These are phyloP conservation scores for Poeciliopsis presidionis DNA, from an alignment of 2,797 vertebrate genomes.

Conservation along the genomic window DNA sequence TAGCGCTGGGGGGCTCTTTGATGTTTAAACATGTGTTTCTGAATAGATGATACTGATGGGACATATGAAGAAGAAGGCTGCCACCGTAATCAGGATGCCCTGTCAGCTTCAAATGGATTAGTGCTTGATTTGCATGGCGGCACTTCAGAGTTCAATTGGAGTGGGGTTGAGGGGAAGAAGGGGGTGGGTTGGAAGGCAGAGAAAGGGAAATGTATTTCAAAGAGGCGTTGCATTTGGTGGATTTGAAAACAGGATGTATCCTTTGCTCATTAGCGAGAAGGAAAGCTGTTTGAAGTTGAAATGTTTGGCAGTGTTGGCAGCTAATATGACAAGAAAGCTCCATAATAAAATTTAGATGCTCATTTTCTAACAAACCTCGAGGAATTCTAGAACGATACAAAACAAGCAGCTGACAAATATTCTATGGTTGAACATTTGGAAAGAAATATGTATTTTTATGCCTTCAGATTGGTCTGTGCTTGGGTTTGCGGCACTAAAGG, in stretches of 20 bases:
- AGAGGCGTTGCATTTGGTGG: conserved; percentile 52
- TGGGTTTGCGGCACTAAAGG: conserved; percentile 38
- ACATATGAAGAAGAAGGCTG: conserved; percentile 77
- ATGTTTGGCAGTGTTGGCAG: conserved; percentile 63
- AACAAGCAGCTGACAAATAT: conserved; percentile 32
- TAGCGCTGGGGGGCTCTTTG: conserved; percentile 75
- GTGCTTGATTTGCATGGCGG: conserved; percentile 60
- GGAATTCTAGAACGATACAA: conserved; percentile 36
- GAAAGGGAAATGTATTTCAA: conserved; percentile 65
- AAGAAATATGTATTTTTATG: conserved; percentile 22
- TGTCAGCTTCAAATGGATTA: conserved; percentile 81
- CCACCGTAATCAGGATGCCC: conserved; percentile 70
- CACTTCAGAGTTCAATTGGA: conserved; percentile 74
- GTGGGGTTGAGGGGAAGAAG: conserved; percentile 47
- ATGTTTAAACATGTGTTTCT: conserved; percentile 76
- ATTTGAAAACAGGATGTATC: conserved; percentile 64
- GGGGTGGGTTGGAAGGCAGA: conserved; percentile 58
- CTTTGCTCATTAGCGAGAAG: conserved; percentile 71
- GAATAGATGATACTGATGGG: conserved; percentile 67
- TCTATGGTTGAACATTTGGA: conserved; percentile 40
- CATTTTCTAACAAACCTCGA: conserved; percentile 42
- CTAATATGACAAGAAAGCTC: conserved; percentile 53
- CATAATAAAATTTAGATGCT: conserved; percentile 49
- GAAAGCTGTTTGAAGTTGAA: conserved; percentile 69
- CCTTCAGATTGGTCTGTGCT: conserved; percentile 27